These are phyloP conservation scores for Okamejei kenojei DNA, from an alignment of 2,797 vertebrate genomes.

Conservation along the genomic window DNA sequence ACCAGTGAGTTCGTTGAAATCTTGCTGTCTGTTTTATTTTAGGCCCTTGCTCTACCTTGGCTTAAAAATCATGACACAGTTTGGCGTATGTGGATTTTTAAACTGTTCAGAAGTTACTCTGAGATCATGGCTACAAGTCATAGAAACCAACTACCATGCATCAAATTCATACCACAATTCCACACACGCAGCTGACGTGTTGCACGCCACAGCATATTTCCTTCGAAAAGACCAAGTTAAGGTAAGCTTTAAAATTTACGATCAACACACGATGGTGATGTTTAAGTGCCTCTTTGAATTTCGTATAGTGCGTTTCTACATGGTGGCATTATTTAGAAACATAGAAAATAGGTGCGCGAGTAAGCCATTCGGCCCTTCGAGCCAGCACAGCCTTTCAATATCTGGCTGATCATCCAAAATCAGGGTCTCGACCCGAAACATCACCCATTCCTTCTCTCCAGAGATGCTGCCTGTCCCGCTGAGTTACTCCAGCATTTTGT, in stretches of 20 bases:
- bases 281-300: background rate
- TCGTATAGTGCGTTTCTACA: background rate
- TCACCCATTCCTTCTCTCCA: too few species aligned
- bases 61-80: slow-evolving; percentile 64
- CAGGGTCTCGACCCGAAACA: too few species aligned
- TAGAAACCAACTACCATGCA: slow-evolving; percentile 69
- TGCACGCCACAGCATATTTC: slow-evolving; percentile 68
- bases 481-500: too few species aligned
- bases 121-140: slow-evolving; percentile 66
- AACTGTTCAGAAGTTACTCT: slow-evolving; percentile 62
- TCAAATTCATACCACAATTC: slow-evolving; percentile 71
- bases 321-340: background rate
- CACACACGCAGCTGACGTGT: slow-evolving; percentile 63
- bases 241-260: slow-evolving; percentile 50
- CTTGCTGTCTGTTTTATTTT: slow-evolving; percentile 44
- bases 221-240: slow-evolving; percentile 65
- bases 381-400: too few species aligned
- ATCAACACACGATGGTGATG: background rate
- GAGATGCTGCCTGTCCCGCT: too few species aligned
- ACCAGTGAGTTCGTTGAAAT: background rate
- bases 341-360: too few species aligned
- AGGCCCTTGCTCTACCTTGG: slow-evolving; percentile 67
- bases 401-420: too few species aligned
- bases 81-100: slow-evolving; percentile 65
- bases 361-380: too few species aligned